Evolutionary conservation across 2,113 vertebrate genomes (phyloP), one percentile per base, ranked within the genome.

Genomic region (Carassius gibelio): DNA sequence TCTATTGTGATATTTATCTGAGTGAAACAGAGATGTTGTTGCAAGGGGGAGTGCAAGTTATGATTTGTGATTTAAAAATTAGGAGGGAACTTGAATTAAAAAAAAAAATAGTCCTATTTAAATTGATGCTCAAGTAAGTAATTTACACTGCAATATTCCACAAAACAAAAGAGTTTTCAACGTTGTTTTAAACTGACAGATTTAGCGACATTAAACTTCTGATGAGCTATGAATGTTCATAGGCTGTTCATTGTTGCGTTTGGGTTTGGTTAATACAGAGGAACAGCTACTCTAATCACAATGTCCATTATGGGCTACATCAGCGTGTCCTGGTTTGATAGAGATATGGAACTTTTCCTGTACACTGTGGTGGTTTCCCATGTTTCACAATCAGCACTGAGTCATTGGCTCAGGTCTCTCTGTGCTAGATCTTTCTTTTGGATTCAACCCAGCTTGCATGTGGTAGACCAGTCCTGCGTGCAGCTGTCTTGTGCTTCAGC

Each of bases 321-420:
- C 38, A 45, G 3, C 5, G 50, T 71, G 36, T 77, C 38, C 38
- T n/a, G 42, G 75, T 38, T 66, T 59, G 81, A 75, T 85, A 36
- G 64, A 85, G 81, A 88, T 75, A 80, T 71, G 76, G 76, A 50
- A 81, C 68, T 85, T 88, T 85, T 86, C 80, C 75, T 61, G 50
- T 69, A 11, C 52, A 26, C 59, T 72, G 19, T 81, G 85, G 87
- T 84, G 77, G 64, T 86, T 88, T 84, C 81, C 87, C 69, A 61
- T 38, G 50, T 86, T 88, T 86, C 87, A 77, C 85, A 84, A 88
- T 86, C 66, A 34, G 11, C 34, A 34, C 80, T 81, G 87, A 76
- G 80, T 86, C 87, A 86, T 68, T 30, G n/a, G 82, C 82, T 86
- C 81, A 8, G 15, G 30, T 30, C 30, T 17, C 68, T 13, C 13